phyloP scores from a whole-genome alignment of 2,113 vertebrate species.

The Arothron firmamentum region DNA sequence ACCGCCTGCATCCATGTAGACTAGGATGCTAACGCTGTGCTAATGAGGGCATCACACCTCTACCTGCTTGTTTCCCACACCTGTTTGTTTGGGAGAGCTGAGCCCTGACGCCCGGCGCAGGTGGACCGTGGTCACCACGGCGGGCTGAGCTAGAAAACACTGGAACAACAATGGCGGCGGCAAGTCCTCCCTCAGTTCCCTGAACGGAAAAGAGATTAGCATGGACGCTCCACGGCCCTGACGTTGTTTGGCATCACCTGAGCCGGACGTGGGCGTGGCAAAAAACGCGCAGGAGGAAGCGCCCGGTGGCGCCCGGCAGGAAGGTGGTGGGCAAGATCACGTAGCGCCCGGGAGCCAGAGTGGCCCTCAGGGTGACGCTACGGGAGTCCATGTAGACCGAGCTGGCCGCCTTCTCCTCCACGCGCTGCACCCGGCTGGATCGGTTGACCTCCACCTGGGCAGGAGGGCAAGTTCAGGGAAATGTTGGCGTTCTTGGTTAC shows the following conservation, averaged over 20 bases:
- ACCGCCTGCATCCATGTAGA: too few species aligned
- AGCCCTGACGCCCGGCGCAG: conserved; percentile 68
- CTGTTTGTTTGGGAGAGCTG: conserved; percentile 64
- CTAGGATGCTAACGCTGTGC: too few species aligned
- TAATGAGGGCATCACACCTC: too few species aligned
- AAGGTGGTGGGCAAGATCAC: conserved; percentile 79
- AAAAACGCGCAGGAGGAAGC: conserved; percentile 76
- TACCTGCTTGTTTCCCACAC: conserved; percentile 30
- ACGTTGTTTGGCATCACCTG: conserved; percentile 42
- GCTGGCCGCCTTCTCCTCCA: conserved; percentile 74
- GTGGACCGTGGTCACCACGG: conserved; percentile 72
- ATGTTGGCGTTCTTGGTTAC: background rate
- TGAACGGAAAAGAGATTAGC: conserved; percentile 19
- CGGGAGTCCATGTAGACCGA: conserved; percentile 81
- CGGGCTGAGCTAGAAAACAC: conserved; percentile 67
- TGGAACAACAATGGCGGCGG: conserved; percentile 57
- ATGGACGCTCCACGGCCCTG: background rate
- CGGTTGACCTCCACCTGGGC: conserved; percentile 79
- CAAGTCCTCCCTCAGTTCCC: conserved; percentile 71
- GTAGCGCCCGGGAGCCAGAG: conserved; percentile 68
- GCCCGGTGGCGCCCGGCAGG: conserved; percentile 66
- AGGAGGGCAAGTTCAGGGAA: background rate
- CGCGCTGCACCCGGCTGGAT: conserved; percentile 70
- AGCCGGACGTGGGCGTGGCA: conserved; percentile 67
- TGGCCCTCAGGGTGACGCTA: conserved; percentile 71